A percentile compares a stretch with the other conserved stretches of the same genome.
Evolutionary conservation across 2,888 invertebrate genomes (phyloP).

Genomic region (Coecobrya sp.): DNA sequence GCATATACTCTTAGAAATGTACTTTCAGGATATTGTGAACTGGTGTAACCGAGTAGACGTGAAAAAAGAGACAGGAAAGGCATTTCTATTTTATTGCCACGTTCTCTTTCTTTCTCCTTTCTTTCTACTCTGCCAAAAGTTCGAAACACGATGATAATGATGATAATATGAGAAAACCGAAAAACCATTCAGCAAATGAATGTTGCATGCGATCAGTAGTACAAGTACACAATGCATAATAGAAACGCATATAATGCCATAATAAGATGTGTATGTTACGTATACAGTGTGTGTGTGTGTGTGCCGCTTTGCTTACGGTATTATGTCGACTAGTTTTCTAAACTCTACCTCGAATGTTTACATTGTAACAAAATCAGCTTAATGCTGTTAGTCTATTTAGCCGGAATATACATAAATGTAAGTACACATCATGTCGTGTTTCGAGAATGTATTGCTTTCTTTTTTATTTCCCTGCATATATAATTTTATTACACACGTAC

Average conservation of each 20-base stretch:
- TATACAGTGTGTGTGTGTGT: background rate
- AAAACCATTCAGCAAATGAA: slow-evolving; percentile 81
- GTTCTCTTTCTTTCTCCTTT: slow-evolving; percentile 76
- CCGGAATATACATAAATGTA: slow-evolving; percentile 67
- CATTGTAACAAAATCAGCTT: slow-evolving; percentile 70
- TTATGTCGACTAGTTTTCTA: slow-evolving; percentile 1
- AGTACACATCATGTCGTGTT: slow-evolving; percentile 52
- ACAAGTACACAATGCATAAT: slow-evolving; percentile 12
- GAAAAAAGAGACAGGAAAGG: slow-evolving; percentile 70
- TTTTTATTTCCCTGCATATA: slow-evolving; percentile 55
- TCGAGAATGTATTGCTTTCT: slow-evolving; percentile 41
- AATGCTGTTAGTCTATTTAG: slow-evolving; percentile 32
- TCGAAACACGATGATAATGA: slow-evolving; percentile 76
- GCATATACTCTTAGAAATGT: background rate
- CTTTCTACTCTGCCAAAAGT: slow-evolving; percentile 74
- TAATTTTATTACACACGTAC: slow-evolving; percentile 54
- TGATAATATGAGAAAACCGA: slow-evolving; percentile 57
- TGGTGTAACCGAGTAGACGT: background rate
- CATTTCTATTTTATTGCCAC: slow-evolving; percentile 82
- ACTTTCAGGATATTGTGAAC: slow-evolving; percentile 1
- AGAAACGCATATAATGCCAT: slow-evolving; percentile 7
- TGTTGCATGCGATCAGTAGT: slow-evolving; percentile 77
- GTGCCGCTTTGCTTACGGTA: background rate
- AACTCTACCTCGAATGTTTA: slow-evolving; percentile 49
- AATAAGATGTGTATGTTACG: slow-evolving; percentile 25